Conservation (phyloP, 2,113 vertebrate genomes). For the Eurypyga helias region DNA sequence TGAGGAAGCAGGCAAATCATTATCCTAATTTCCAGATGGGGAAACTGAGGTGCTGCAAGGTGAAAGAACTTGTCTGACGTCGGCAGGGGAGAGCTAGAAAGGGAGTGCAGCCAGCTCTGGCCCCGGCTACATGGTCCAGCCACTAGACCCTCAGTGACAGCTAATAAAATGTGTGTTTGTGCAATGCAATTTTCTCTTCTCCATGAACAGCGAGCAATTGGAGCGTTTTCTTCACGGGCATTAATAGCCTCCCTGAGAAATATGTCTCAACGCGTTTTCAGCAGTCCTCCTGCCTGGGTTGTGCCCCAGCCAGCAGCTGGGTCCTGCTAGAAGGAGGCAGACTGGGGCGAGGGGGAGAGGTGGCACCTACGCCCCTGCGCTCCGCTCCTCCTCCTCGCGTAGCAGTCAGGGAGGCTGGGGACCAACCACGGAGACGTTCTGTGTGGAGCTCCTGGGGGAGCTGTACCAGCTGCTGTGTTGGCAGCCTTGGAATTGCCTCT, state of each 20-base stretch:
- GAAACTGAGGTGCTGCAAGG: constrained; percentile 1
- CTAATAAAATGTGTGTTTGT: not conserved
- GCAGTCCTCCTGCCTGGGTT: not conserved
- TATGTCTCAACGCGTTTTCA: constrained; percentile 52
- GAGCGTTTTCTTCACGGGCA: constrained; percentile 59
- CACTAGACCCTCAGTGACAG: not conserved
- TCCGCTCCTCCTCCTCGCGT: not conserved
- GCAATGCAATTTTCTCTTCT: constrained; percentile 28
- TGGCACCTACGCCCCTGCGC: not conserved
- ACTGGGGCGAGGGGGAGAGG: not conserved
- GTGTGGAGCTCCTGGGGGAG: not conserved
- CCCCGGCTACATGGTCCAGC: not conserved
- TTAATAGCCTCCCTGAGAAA: constrained; percentile 60
- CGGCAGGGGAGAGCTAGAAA: not conserved
- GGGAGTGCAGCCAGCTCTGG: not conserved
- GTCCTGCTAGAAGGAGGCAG: constrained; percentile 34
- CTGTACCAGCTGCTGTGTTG: constrained; percentile 55
- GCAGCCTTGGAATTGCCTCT: constrained; percentile 34
- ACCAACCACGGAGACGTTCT: not conserved
- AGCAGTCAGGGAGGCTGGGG: not conserved
- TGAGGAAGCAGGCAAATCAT: constrained; percentile 1
- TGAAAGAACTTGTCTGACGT: not conserved
- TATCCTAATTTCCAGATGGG: not conserved
- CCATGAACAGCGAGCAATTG: constrained; percentile 37
- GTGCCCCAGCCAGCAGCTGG: constrained; percentile 18